phyloP scores from a whole-genome alignment of 2,797 vertebrate genomes.

The Lerista edwardsae region DNA sequence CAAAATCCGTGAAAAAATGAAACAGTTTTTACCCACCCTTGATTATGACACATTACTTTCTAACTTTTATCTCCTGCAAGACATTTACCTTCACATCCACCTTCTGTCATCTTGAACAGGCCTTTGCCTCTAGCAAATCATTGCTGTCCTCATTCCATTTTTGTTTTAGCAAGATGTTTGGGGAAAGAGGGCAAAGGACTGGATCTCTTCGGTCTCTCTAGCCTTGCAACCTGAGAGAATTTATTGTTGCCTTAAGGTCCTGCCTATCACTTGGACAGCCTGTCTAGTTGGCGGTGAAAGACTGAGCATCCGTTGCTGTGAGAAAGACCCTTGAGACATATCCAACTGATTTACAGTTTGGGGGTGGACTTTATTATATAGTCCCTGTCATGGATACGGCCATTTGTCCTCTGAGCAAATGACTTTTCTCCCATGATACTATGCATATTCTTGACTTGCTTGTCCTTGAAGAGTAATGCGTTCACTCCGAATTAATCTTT shows the following conservation, averaged over 20 bases:
- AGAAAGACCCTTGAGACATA: slow-evolving; percentile 42
- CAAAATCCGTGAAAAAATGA: too few relatives aligned
- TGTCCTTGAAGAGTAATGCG: slow-evolving; percentile 4
- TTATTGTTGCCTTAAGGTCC: slow-evolving; percentile 19
- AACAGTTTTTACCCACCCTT: too few relatives aligned
- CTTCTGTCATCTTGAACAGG: slow-evolving; percentile 9
- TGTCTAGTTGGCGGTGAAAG: slow-evolving; percentile 27
- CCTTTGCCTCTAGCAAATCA: slow-evolving; percentile 41
- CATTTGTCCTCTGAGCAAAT: slow-evolving; percentile 35
- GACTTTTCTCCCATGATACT: slow-evolving; percentile 27
- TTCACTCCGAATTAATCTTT: slow-evolving; percentile 40
- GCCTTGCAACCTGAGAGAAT: slow-evolving; percentile 35
- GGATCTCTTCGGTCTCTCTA: slow-evolving; percentile 17
- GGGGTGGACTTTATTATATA: slow-evolving; percentile 17
- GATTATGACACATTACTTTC: neutral
- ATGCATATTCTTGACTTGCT: slow-evolving; percentile 23
- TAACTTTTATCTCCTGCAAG: neutral
- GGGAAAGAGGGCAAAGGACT: slow-evolving; percentile 5
- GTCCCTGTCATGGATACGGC: slow-evolving; percentile 9
- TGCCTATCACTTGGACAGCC: slow-evolving; percentile 36
- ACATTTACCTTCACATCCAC: neutral
- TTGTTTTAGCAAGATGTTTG: neutral
- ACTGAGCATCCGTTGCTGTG: slow-evolving; percentile 25
- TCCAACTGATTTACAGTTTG: slow-evolving; percentile 35
- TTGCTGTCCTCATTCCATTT: neutral